Evolutionary conservation across 2,113 vertebrate genomes (phyloP), one percentile per base, ranked within the genome.

Genomic region (Triplophysa tibetana): DNA sequence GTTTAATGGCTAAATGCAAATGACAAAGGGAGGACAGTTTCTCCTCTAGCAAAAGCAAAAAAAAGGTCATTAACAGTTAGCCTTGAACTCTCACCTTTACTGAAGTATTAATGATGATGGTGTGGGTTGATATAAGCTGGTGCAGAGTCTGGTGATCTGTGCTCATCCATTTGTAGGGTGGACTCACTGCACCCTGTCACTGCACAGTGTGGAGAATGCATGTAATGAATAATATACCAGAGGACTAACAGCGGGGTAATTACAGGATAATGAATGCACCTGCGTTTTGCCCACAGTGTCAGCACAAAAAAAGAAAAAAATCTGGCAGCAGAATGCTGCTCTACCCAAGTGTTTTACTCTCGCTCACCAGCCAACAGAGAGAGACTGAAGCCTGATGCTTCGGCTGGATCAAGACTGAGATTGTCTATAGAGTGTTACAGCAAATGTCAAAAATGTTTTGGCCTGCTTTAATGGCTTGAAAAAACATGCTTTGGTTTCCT

Each of bases 261-360:
- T 93, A 92, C 86, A 77, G 81, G 82, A 89, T 93, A 93, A 93
- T 93, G 88, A 93, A 93, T 93, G 91, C 87, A 91, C 90, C 90
- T 91, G 90, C 78, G 85, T 90, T 91, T 90, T 89, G 81, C 83
- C 81, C 82, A 90, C 89, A 90, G 91, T 91, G 90, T 91, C 90
- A 89, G 84, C 81, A 33, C 61, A 78, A 81, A 83, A 63, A 70
- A 60, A 21, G 9, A 52, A 65, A 76, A 75, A 65, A 74, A 65
- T 75, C 83, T 81, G 65, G 69, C 78, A 65, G 26, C 52, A 73
- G 26, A 58, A 85, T 70, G 78, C 70, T 83, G 70, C 77, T 87
- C 85, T 74, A 56, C 41, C 82, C 81, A 85, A 85, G 82, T 83
- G 69, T 75, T 78, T 83, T 58, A 86, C 61, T 74, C 68, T 87